These are phyloP conservation scores for Astreopora myriophthalma DNA, from an alignment of 64 coral and sea anemone genomes.

Conservation along the genomic window DNA sequence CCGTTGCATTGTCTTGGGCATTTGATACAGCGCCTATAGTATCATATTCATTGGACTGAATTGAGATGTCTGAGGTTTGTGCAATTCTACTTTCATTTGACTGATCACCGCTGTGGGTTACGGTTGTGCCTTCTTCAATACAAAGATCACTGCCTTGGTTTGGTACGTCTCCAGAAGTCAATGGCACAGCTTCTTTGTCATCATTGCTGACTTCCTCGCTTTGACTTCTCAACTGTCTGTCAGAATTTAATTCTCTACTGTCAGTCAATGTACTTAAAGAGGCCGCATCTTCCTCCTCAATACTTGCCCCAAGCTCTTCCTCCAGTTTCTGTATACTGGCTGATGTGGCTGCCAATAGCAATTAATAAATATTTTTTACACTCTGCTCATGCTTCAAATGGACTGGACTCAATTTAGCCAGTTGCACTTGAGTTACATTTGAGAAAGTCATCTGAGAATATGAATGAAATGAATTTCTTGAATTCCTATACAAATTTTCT, in stretches of 20 bases:
- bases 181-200: neutral
- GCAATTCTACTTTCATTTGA: neutral
- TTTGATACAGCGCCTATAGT: neutral
- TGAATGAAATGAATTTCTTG: no score
- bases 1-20: neutral
- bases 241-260: neutral
- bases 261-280: neutral
- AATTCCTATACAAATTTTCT: no score
- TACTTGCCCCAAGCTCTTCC: slow-evolving; percentile 53
- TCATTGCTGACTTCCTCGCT: neutral
- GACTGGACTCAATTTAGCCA: no score
- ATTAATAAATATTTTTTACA: neutral
- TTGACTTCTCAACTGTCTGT: neutral
- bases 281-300: neutral
- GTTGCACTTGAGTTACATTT: no score
- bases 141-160: neutral
- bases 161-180: neutral
- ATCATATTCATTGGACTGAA: neutral
- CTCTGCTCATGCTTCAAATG: no score
- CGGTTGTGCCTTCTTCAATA: neutral
- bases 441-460: no score
- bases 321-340: slow-evolving; percentile 60
- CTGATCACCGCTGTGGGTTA: neutral
- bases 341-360: slow-evolving; percentile 20
- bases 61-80: neutral